Conservation (phyloP, 2,797 vertebrate species). For the Arrhamphus sclerolepis region DNA sequence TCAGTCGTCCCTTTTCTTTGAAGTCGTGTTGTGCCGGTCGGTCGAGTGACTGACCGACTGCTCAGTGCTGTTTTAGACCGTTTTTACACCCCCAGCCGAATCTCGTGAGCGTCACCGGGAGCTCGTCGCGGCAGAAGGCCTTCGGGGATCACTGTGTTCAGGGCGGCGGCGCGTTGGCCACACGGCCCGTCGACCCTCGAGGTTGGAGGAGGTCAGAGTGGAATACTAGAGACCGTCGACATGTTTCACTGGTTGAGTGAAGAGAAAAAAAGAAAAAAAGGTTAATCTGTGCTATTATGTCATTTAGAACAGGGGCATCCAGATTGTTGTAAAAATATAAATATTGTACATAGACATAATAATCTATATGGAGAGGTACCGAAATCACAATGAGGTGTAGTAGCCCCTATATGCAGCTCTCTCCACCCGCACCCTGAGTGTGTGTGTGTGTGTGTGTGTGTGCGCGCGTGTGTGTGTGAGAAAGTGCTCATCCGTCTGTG, state of each 20-base stretch:
- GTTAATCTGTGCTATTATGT: slow-evolving; percentile 45
- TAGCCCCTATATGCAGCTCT: slow-evolving; percentile 79
- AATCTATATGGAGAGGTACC: slow-evolving; percentile 80
- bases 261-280: too few relatives aligned
- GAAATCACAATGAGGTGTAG: slow-evolving; percentile 70
- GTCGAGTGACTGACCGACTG: slow-evolving; percentile 5
- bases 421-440: slow-evolving; percentile 67
- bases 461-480: slow-evolving; percentile 2
- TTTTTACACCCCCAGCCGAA: slow-evolving; percentile 43
- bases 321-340: slow-evolving; percentile 78
- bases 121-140: slow-evolving; percentile 48
- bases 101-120: slow-evolving; percentile 45
- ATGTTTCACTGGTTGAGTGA: slow-evolving; percentile 43
- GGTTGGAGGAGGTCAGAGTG: slow-evolving; percentile 24
- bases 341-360: slow-evolving; percentile 83
- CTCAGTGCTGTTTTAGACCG: slow-evolving; percentile 31
- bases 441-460: slow-evolving; percentile 31
- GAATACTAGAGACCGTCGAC: slow-evolving; percentile 36
- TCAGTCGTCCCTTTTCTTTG: slow-evolving; percentile 58
- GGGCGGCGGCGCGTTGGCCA: slow-evolving; percentile 10
- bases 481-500: slow-evolving; percentile 27
- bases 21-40: slow-evolving; percentile 54
- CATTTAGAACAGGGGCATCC: slow-evolving; percentile 58
- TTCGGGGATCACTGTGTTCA: slow-evolving; percentile 68
- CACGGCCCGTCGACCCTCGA: slow-evolving; percentile 14